phyloP scores from a whole-genome alignment of 2,797 vertebrate species.

The Cynopterus sphinx region DNA sequence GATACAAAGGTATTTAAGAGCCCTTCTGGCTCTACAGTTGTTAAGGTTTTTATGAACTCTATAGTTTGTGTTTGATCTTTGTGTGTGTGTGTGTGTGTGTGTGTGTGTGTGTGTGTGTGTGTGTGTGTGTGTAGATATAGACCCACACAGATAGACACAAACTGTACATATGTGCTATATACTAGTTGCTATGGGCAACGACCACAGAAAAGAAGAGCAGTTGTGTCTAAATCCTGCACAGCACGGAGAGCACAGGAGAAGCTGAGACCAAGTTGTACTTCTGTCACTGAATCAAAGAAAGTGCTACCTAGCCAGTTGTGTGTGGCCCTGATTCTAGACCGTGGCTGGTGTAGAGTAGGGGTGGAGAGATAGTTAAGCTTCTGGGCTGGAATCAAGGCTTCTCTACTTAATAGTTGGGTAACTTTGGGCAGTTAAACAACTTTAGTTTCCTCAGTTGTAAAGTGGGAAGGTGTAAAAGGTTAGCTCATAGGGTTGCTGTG shows the following conservation, averaged over 20 bases:
- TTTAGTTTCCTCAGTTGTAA: constrained; percentile 9
- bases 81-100: background rate
- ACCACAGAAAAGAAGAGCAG: constrained; percentile 1
- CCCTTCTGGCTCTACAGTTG: background rate
- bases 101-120: background rate
- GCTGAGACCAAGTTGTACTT: background rate
- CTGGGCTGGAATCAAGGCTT: background rate
- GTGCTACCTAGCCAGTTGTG: background rate
- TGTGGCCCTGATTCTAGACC: background rate
- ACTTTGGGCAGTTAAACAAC: background rate
- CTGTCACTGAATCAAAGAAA: background rate
- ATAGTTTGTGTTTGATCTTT: background rate
- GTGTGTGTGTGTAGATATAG: background rate
- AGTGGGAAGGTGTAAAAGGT: constrained; percentile 15
- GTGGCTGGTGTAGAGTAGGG: rapidly evolving
- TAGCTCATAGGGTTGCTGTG: background rate
- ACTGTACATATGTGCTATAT: background rate
- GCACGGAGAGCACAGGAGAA: background rate
- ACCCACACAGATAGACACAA: background rate
- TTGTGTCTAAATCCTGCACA: constrained; percentile 1
- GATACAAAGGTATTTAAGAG: background rate
- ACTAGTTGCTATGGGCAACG: background rate
- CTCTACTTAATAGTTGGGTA: background rate
- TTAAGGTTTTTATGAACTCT: background rate
- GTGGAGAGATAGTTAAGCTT: background rate